Evolutionary conservation across 2,113 vertebrate genomes (phyloP), one percentile per base, ranked within the genome.

Genomic region (Nothoprocta perdicaria): DNA sequence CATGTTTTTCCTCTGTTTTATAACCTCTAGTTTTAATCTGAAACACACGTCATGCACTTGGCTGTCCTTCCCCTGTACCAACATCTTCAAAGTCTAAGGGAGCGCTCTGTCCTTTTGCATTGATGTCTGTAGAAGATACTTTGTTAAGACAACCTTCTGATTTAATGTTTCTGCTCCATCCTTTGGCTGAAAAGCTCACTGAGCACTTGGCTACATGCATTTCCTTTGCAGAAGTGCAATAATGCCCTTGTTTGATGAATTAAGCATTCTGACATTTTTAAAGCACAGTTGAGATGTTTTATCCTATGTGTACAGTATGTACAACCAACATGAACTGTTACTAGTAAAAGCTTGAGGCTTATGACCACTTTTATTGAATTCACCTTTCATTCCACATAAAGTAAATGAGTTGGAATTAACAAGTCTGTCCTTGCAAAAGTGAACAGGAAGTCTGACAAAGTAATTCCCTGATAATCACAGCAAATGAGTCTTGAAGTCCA

Each of bases 111-210:
- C 89, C 77, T 96, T 91, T 52, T 88, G 76, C 72, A 84, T 84
- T 97, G 95, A 95, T 91, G 76, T 94, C 89, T 95, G 89, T 92
- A 90, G 87, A 89, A 93, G 94, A 95, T 82, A 82, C 80, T 94
- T 94, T 95, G 95, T 94, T 95, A 97, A 94, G 90, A 94, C 92
- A 97, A 91, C 72, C 93, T 97, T 98, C 95, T 97, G 97, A 98
- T 97, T 97, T 94, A 96, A 97, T 94, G 86, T 92, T 97, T 98
- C 97, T 95, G 95, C 90, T 80, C 69, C 52, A 95, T 91, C 92
- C 91, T 94, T 91, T 93, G 88, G 94, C 96, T 95, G 91, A 95
- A 84, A 61, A 82, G 31, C 45, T 83, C 80, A 33, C 58, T 6
- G 7, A 52, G n/a, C 53, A 83, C 31, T 93, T 92, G 41, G 75